Base-by-base conservation (phyloP, 2,888 invertebrate genomes). In the Mythimna impura region DNA sequence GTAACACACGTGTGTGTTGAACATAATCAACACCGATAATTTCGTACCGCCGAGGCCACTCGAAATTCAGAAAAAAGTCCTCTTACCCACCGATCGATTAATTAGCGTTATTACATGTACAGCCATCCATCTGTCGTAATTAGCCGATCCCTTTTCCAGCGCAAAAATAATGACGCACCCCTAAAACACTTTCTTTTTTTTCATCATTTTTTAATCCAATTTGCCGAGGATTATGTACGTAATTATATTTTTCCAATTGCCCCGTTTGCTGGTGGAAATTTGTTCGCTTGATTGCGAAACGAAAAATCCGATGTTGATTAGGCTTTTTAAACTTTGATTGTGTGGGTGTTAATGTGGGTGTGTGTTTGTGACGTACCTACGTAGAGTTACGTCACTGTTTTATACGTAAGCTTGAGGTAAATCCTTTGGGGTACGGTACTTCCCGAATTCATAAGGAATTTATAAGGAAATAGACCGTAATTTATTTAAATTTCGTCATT, bases 241-340 rank as follows among this genome's bases (percentile, higher is more conserved):
- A 96, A 96, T 96, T 96, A 96, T 96, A 96, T 96, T 96, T 96
- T 96, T 95, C 95, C 96, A 91, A 96, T 96, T 96, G 96, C 95
- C 91, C 89, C 90, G 89, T 82, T 86, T 76, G 91, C 91, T 90
- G 89, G 90, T 91, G 92, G 91, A 93, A 94, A 93, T 93, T 93
- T 92, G 92, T 90, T 88, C 92, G 94, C 87, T 90, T 94, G 95
- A 95, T 95, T 94, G 94, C 94, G 91, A 92, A 89, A 89, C 91
- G 92, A 93, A 93, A 93, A 93, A 93, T 93, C 92, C 91, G 88
- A 83, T 85, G 92, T 94, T 95, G 95, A 95, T 95, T 95, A 95
- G 95, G 91, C 93, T 89, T 94, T 95, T 94, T 91, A 90, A 88
- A 82, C 83, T 86, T 84, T 72, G 90, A 87, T 89, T 90, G 90